These are phyloP conservation scores for Oreohelix idahoensis DNA, from an alignment of 1,140 invertebrate species.

Conservation along the genomic window DNA sequence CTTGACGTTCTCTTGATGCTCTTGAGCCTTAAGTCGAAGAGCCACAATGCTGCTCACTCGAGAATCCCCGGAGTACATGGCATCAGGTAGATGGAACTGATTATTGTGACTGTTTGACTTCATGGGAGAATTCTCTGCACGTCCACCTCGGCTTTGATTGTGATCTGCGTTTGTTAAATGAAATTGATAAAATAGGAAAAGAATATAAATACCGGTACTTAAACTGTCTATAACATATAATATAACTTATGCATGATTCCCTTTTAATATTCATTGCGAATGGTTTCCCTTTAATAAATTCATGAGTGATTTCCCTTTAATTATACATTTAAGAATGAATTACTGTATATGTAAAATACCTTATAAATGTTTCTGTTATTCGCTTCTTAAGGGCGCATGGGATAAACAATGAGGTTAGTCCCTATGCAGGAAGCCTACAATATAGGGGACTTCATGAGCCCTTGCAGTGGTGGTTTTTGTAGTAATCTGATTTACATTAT, in stretches of 20 bases:
- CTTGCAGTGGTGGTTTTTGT: too few species aligned
- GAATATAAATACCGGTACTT: not conserved
- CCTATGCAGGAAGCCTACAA: too few species aligned
- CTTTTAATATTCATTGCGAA: not conserved
- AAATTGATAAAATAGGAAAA: not conserved
- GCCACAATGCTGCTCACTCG: slow-evolving; percentile 43
- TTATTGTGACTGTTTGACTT: not conserved
- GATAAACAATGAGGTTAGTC: too few species aligned
- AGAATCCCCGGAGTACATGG: slow-evolving; percentile 22
- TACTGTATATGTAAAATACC: too few species aligned
- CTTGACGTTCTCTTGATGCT: slow-evolving; percentile 34
- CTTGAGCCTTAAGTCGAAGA: slow-evolving; percentile 47
- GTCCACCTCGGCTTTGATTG: not conserved
- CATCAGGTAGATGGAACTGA: slow-evolving; percentile 8
- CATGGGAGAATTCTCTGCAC: not conserved
- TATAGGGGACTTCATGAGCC: too few species aligned
- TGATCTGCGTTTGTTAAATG: not conserved
- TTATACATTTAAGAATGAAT: too few species aligned
- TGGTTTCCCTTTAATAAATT: too few species aligned
- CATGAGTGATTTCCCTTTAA: too few species aligned
- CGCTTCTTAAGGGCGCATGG: too few species aligned
- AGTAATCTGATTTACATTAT: too few species aligned
- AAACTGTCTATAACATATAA: not conserved
- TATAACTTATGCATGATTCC: not conserved
- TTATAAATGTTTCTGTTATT: too few species aligned